Conservation (phyloP, 1,140 invertebrate species). For the Calephelis virginiensis region DNA sequence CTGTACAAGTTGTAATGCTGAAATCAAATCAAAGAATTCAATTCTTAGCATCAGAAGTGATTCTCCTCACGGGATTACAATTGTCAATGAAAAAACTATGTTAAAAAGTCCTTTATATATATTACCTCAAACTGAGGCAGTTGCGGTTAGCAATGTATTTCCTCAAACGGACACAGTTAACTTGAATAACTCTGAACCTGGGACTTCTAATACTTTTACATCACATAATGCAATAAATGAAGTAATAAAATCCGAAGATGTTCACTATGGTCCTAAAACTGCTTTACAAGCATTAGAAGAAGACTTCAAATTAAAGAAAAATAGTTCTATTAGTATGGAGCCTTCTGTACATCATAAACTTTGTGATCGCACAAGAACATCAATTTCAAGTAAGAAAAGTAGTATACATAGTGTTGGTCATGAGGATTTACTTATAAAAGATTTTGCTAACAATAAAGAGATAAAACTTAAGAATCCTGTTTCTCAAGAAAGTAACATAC, state of each 20-base stretch:
- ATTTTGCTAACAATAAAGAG: constrained; percentile 47
- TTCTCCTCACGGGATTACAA: constrained; percentile 56
- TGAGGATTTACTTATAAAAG: constrained; percentile 56
- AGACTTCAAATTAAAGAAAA: constrained; percentile 52
- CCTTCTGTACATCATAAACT: constrained; percentile 80
- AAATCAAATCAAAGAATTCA: constrained; percentile 67
- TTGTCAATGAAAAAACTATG: constrained; percentile 56
- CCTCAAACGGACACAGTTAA: constrained; percentile 37
- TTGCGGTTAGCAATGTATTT: constrained; percentile 35
- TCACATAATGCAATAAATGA: constrained; percentile 34
- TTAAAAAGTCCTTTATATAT: constrained; percentile 52
- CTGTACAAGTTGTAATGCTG: constrained; percentile 79
- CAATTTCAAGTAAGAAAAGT: constrained; percentile 64
- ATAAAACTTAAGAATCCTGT: constrained; percentile 42
- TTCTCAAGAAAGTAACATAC: constrained; percentile 39
- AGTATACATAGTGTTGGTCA: constrained; percentile 54
- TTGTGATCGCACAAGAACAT: constrained; percentile 77
- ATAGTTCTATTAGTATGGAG: constrained; percentile 68
- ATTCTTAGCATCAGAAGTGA: constrained; percentile 60
- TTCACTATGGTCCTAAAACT: constrained; percentile 40
- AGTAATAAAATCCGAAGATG: constrained; percentile 37
- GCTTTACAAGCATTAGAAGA: constrained; percentile 45
- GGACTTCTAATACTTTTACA: constrained; percentile 22
- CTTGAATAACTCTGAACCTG: constrained; percentile 10
- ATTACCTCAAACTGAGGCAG: constrained; percentile 41